Percentiles rank a stretch among this genome's conserved stretches.
These are phyloP conservation scores for Tragelaphus strepsiceros DNA, from an alignment of 2,113 vertebrate species.

Conservation along the genomic window DNA sequence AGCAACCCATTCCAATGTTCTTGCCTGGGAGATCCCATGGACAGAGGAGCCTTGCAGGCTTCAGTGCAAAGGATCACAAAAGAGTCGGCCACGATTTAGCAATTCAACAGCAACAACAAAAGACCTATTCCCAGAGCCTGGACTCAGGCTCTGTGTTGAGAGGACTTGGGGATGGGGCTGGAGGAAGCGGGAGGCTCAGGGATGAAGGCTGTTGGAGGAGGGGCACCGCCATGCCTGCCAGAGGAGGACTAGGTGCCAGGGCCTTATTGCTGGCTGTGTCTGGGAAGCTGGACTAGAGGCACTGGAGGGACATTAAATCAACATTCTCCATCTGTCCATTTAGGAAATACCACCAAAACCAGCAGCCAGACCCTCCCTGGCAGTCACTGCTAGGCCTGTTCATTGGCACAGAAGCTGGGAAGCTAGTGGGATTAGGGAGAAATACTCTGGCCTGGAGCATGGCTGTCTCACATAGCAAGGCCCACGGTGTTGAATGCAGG, in stretches of 20 bases:
- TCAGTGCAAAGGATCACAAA: background rate
- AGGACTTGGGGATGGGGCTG: background rate
- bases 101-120: background rate
- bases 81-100: background rate
- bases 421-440: background rate
- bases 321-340: conserved; percentile 50
- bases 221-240: background rate
- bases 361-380: conserved; percentile 38
- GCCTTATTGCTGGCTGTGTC: background rate
- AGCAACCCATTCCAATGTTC: background rate
- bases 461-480: background rate
- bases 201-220: background rate
- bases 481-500: background rate
- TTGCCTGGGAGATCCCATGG: background rate
- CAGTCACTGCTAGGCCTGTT: background rate
- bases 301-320: background rate
- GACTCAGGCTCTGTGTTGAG: accelerated
- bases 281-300: background rate
- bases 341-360: background rate
- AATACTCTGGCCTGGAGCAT: background rate
- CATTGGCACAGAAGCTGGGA: background rate
- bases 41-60: background rate
- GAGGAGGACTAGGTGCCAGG: background rate
- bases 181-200: background rate
- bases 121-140: background rate